phyloP scores from a whole-genome alignment of 2,888 invertebrate genomes.

The Plagodis dolabraria region DNA sequence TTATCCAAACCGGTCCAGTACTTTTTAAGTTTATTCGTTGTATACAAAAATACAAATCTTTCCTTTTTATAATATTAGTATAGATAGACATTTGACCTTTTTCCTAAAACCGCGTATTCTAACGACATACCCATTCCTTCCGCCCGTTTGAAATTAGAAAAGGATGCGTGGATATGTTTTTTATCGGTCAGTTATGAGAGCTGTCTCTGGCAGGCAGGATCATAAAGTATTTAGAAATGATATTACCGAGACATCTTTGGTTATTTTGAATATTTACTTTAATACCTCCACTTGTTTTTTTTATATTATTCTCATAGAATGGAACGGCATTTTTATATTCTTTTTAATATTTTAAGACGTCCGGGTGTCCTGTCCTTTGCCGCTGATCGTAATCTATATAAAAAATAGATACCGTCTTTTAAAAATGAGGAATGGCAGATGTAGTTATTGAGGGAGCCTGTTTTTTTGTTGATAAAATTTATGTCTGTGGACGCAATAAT shows the following conservation, averaged over 20 bases:
- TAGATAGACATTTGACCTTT: conserved; percentile 16
- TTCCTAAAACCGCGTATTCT: not conserved
- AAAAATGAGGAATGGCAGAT: conserved; percentile 23
- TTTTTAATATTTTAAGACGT: conserved; percentile 40
- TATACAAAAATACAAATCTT: too few relatives aligned
- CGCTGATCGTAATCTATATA: conserved; percentile 40
- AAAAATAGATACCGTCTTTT: conserved; percentile 15
- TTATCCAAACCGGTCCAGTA: too few relatives aligned
- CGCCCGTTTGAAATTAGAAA: conserved; percentile 29
- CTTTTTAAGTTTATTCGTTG: too few relatives aligned
- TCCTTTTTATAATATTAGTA: too few relatives aligned
- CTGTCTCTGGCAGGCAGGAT: conserved; percentile 47
- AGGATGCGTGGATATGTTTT: conserved; percentile 42
- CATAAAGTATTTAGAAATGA: conserved; percentile 73
- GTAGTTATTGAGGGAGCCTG: conserved; percentile 5
- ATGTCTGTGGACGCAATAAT: not conserved
- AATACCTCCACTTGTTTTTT: conserved; percentile 45
- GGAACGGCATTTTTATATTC: conserved; percentile 31
- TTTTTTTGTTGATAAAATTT: conserved; percentile 5
- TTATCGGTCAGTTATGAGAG: conserved; percentile 51
- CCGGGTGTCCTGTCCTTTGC: conserved; percentile 63
- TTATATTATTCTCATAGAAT: conserved; percentile 40
- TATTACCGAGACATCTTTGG: conserved; percentile 51
- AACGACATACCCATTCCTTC: conserved; percentile 27
- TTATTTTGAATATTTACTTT: conserved; percentile 65